Base-by-base conservation (phyloP, 1,140 invertebrate species). In the Sycophaga agraensis region DNA sequence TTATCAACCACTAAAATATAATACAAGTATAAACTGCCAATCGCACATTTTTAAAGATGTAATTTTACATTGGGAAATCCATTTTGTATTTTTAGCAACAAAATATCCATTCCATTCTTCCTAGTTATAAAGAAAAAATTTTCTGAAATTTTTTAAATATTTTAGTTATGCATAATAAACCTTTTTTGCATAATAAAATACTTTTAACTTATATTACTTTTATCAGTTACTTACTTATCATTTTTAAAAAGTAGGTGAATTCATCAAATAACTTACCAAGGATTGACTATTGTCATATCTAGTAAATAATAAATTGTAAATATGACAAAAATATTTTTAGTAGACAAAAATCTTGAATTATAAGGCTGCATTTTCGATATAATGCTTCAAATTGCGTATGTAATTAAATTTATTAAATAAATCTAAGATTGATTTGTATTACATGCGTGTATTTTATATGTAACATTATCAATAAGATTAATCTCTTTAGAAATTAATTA, bases 291-390 rank as follows among this genome's bases (percentile, higher is more conserved):
- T 14, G 14, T 42, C 19, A 14, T 40, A 54, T 12, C 21, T 56
- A 56, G 14, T 12, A 45, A 62, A 50, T 56, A 56, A 22, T n/a
- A n/a, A 28, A 58, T 48, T 62, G 59, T 62, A 62, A 55, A 62
- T 62, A 62, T 39, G 9, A 42, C 24, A 56, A 56, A 39, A 50
- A 62, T 56, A 49, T 56, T 62, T 62, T 62, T 49, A 48, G 19
- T 34, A 56, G 53, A 14, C 26, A 53, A 62, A 59, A 40, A 40
- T 21, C 17, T 46, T 21, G 12, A 31, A 48, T 55, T 61, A 53
- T 60, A 48, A 5, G 35, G 50, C 16, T 39, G 59, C 50, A n/a
- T 54, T 61, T 46, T 61, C 28, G 16, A 12, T n/a, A 48, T 61
- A 40, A 61, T 61, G 31, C n/a, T 45, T 39, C 0, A 1, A 46